These are phyloP conservation scores for Drosophila setosimentum DNA, from an alignment of 2,888 invertebrate genomes.

Conservation along the genomic window DNA sequence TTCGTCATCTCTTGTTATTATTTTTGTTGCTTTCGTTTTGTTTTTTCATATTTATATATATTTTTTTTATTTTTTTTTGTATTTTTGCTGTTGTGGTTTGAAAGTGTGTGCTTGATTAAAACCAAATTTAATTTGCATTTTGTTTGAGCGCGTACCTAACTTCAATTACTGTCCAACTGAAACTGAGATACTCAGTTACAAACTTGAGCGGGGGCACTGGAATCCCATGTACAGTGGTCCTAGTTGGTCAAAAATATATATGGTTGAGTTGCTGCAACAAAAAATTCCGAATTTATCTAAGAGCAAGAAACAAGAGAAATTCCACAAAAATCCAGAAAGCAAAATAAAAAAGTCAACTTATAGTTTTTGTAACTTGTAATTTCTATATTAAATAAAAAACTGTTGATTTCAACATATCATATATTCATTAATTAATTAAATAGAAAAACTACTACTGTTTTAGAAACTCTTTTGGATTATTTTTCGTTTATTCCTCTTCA, in stretches of 20 bases:
- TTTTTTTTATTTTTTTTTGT: conserved; percentile 1
- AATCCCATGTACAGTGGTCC: conserved; percentile 30
- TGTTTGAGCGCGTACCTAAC: conserved; percentile 52
- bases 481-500: neutral
- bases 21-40: conserved; percentile 1
- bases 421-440: too few relatives aligned
- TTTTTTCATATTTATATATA: conserved; percentile 1
- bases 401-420: neutral
- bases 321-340: neutral
- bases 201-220: conserved; percentile 13
- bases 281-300: neutral
- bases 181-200: conserved; percentile 36
- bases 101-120: conserved; percentile 68
- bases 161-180: conserved; percentile 63
- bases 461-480: accelerated
- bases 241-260: neutral
- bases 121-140: conserved; percentile 77
- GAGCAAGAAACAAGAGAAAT: neutral
- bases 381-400: too few relatives aligned
- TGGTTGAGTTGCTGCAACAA: neutral
- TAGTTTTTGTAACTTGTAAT: neutral
- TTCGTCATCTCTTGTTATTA: conserved; percentile 12
- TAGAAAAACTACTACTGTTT: neutral
- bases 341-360: neutral
- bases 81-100: conserved; percentile 19